Percentiles rank a stretch among this genome's conserved stretches.
These are phyloP conservation scores for Galeruca laticollis DNA, from an alignment of 2,888 invertebrate genomes.

Conservation along the genomic window DNA sequence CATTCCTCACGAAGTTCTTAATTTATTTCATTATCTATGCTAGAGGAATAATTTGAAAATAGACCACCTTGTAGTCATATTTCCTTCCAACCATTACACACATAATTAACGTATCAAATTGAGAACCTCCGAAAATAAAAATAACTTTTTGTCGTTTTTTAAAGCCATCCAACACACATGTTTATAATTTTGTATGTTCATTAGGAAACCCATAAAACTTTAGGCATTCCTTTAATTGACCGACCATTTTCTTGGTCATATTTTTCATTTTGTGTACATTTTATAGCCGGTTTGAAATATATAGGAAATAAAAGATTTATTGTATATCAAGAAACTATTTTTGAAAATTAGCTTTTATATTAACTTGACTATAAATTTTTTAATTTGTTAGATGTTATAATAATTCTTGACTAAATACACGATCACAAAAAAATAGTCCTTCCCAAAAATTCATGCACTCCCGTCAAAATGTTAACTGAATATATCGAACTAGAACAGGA, in stretches of 20 bases:
- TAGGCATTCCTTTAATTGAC: constrained; percentile 54
- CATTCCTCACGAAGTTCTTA: background rate
- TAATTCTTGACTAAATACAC: no score
- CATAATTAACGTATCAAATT: constrained; percentile 47
- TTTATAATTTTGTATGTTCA: constrained; percentile 41
- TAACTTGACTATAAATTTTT: no score
- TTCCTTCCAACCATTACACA: constrained; percentile 36
- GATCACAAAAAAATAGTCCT: no score
- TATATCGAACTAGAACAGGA: no score
- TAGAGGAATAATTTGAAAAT: background rate
- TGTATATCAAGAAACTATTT: no score
- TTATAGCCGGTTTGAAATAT: background rate
- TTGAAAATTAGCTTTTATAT: no score
- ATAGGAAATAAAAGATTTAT: background rate
- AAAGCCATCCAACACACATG: constrained; percentile 38
- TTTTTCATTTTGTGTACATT: constrained; percentile 41
- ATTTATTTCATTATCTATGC: background rate
- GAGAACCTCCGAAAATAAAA: constrained; percentile 40
- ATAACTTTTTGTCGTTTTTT: constrained; percentile 9
- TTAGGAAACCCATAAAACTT: constrained; percentile 49
- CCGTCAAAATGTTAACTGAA: no score
- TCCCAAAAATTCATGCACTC: no score
- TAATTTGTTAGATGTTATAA: no score
- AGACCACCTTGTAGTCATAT: constrained; percentile 13
- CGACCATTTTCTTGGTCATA: constrained; percentile 50